Evolutionary conservation across 2,797 vertebrate genomes (phyloP).

Genomic region (Erithacus rubecula): DNA sequence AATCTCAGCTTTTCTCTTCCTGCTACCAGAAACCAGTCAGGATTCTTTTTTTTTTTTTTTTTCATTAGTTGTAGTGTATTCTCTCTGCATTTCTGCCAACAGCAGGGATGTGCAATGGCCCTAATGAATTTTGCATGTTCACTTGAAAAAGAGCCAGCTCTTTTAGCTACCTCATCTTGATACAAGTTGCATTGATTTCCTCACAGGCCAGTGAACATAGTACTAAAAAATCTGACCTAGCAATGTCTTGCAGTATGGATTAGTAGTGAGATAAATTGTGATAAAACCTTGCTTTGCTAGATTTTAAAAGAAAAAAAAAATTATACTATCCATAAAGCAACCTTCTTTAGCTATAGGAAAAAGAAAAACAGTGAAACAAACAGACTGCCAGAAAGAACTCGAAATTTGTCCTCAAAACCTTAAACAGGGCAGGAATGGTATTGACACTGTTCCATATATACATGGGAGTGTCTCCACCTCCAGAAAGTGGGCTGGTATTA

Average conservation of each 20-base stretch:
- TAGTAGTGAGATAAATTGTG: background rate
- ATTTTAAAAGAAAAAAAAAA: conserved; percentile 9
- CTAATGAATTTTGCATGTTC: background rate
- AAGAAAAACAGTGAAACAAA: background rate
- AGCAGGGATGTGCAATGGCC: background rate
- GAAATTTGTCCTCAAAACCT: background rate
- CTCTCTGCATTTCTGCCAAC: background rate
- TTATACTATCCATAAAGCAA: background rate
- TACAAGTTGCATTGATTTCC: background rate
- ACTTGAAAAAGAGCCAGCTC: background rate
- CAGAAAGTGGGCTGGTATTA: background rate
- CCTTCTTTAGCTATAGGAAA: background rate
- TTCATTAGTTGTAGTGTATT: background rate
- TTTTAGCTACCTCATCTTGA: background rate
- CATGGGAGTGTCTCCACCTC: background rate
- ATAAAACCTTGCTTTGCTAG: background rate
- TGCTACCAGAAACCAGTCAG: background rate
- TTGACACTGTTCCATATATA: background rate
- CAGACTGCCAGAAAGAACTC: background rate
- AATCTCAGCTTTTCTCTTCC: background rate
- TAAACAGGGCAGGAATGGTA: background rate
- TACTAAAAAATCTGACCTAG: background rate
- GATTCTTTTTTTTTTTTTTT: background rate
- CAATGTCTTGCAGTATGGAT: background rate
- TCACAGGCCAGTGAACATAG: background rate